phyloP scores from a whole-genome alignment of 1,140 invertebrate species.

The Drosophila sulfurigaster region DNA sequence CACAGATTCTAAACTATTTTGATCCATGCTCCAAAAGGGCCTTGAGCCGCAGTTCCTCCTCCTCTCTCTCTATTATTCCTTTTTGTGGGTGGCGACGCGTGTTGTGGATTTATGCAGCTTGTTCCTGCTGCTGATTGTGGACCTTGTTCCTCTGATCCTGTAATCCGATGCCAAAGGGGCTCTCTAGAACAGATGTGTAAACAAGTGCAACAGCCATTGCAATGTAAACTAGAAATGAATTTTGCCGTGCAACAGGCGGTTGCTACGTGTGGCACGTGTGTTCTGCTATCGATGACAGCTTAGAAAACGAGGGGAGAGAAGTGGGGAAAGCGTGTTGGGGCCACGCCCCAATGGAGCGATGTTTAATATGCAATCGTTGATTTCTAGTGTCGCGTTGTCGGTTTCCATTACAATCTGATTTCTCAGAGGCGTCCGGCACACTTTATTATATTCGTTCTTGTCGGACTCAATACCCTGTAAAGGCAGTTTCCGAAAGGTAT shows the following conservation, averaged over 20 bases:
- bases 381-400: constrained; percentile 49
- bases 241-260: constrained; percentile 6
- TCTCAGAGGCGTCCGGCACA: constrained; percentile 3
- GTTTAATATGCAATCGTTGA: constrained; percentile 63
- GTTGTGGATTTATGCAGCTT: not conserved
- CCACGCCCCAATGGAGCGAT: constrained; percentile 31
- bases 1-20: constrained; percentile 5
- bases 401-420: constrained; percentile 54
- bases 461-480: constrained; percentile 16
- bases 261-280: constrained; percentile 31
- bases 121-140: not conserved
- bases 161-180: constrained; percentile 32
- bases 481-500: not conserved
- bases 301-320: not conserved
- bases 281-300: not conserved
- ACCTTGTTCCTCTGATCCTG: constrained; percentile 25
- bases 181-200: not conserved
- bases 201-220: not conserved
- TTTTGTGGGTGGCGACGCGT: not conserved
- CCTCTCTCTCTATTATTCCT: not conserved
- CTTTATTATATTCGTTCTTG: constrained; percentile 23
- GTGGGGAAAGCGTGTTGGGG: not conserved
- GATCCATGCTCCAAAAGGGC: constrained; percentile 29
- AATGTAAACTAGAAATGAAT: constrained; percentile 7
- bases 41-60: constrained; percentile 4